phyloP scores from a whole-genome alignment of 2,797 vertebrate genomes.

The Vipera latastei region DNA sequence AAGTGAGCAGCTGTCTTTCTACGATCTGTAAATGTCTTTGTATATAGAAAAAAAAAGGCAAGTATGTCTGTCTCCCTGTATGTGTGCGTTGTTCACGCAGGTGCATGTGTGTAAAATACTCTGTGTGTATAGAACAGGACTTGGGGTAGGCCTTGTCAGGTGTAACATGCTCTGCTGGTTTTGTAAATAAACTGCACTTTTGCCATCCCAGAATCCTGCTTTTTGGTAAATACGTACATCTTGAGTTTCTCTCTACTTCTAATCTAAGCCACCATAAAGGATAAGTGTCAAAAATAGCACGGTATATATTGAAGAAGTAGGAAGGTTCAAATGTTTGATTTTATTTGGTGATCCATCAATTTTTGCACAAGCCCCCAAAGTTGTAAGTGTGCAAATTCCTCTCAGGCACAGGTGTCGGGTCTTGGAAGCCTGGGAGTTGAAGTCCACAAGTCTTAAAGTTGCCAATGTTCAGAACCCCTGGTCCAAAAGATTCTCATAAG shows the following conservation, averaged over 20 bases:
- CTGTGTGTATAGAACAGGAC: conserved; percentile 21
- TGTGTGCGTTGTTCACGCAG: no score
- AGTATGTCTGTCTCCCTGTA: background rate
- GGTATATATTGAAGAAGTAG: background rate
- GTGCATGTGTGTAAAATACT: background rate
- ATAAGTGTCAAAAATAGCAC: background rate
- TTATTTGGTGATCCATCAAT: background rate
- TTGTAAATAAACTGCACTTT: conserved; percentile 69
- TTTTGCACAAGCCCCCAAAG: background rate
- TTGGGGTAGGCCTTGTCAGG: background rate
- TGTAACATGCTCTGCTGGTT: conserved; percentile 38
- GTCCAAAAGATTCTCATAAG: background rate
- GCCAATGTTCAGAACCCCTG: background rate
- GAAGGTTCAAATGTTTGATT: background rate
- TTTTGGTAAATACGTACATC: background rate
- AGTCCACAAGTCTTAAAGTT: background rate
- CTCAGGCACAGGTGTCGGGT: background rate
- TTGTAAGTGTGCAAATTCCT: background rate
- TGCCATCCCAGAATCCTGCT: background rate
- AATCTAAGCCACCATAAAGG: background rate
- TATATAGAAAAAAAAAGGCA: background rate
- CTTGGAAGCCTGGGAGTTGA: background rate
- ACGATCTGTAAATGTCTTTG: conserved; percentile 23
- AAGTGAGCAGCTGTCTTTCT: background rate
- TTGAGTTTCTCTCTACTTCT: background rate